Evolutionary conservation across 2,113 vertebrate species (phyloP).

Genomic region (Dipodomys stephensi): DNA sequence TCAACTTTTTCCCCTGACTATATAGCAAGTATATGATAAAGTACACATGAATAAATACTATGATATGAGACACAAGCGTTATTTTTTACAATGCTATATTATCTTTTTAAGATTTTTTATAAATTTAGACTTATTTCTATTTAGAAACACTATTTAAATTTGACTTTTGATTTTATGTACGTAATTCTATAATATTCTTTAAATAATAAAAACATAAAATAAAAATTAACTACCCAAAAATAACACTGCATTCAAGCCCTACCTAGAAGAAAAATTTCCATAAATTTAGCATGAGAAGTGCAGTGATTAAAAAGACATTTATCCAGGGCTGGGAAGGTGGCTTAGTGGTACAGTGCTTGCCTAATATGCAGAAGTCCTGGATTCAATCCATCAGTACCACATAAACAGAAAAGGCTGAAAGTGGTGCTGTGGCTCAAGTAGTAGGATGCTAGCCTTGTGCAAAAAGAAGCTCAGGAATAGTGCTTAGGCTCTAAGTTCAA

Average conservation of each 20-base stretch:
- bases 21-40: background rate
- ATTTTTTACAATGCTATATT: background rate
- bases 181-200: conserved; percentile 35
- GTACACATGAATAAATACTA: background rate
- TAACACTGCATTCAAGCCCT: background rate
- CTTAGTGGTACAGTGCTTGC: no score
- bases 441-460: no score
- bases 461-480: no score
- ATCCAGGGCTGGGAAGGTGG: background rate
- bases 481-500: no score
- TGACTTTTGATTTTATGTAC: conserved; percentile 6
- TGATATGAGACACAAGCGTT: background rate
- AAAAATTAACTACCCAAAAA: background rate
- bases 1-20: conserved; percentile 9
- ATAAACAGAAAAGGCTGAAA: no score
- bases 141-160: conserved; percentile 1
- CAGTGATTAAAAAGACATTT: background rate
- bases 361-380: no score
- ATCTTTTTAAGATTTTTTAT: background rate
- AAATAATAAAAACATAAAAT: conserved; percentile 29
- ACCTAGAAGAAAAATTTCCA: conserved; percentile 27
- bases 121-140: conserved; percentile 38
- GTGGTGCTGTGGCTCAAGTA: no score
- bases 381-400: no score
- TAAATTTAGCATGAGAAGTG: conserved; percentile 18